Conservation (phyloP, 2,797 vertebrate genomes). For the Eulemur mongoz region DNA sequence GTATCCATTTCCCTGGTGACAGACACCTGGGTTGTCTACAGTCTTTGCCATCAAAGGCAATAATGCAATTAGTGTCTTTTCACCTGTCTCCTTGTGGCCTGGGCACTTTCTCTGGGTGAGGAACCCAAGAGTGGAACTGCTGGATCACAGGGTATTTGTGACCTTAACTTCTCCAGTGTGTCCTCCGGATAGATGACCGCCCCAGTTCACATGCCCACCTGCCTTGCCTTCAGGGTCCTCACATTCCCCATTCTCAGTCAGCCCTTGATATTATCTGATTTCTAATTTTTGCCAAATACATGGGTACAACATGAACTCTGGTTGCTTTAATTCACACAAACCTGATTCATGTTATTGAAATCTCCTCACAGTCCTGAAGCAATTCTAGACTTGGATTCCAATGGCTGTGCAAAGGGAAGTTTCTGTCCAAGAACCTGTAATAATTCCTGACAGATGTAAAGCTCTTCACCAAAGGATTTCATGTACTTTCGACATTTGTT, state of each 20-base stretch:
- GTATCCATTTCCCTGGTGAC: neutral
- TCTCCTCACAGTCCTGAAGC: neutral
- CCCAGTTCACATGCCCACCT: neutral
- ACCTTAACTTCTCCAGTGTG: neutral
- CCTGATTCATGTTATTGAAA: neutral
- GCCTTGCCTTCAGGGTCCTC: neutral
- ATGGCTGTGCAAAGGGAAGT: neutral
- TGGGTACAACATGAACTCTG: neutral
- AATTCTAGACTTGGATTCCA: neutral
- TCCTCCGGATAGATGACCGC: neutral
- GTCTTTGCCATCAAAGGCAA: no score
- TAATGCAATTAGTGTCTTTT: neutral
- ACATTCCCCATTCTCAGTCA: neutral
- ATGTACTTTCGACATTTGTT: no score
- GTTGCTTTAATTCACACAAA: neutral
- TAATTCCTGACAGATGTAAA: rapidly evolving
- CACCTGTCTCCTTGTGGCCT: neutral
- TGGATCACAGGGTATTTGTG: neutral
- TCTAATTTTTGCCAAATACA: neutral
- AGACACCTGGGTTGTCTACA: neutral
- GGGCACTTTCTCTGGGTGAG: neutral
- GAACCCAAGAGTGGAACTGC: neutral
- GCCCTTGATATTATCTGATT: neutral
- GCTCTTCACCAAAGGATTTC: neutral
- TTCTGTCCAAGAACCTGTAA: neutral